These are phyloP conservation scores for Columba janthina DNA, from an alignment of 2,113 vertebrate species.

Conservation along the genomic window DNA sequence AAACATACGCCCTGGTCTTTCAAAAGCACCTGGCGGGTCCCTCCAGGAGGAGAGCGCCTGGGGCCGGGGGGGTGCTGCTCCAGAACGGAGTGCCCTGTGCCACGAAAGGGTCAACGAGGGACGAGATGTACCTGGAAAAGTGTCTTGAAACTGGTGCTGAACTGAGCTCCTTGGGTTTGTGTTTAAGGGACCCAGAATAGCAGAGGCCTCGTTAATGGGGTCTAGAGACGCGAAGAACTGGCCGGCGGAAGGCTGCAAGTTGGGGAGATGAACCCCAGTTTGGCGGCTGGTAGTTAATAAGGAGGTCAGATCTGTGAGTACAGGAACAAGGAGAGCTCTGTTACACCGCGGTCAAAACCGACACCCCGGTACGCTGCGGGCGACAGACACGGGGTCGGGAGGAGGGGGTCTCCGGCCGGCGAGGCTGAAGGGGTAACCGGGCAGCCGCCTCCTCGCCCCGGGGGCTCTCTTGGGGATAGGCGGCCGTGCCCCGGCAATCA, in stretches of 20 bases:
- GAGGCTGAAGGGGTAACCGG: not conserved
- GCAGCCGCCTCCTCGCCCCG: not conserved
- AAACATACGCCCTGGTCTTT: not conserved
- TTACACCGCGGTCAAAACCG: constrained; percentile 47
- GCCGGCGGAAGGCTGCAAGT: constrained; percentile 85
- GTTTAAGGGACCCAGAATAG: constrained; percentile 93
- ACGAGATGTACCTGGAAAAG: constrained; percentile 92
- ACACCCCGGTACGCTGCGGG: not conserved
- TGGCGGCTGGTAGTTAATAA: constrained; percentile 91
- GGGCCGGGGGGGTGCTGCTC: not conserved
- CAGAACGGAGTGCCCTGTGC: not conserved
- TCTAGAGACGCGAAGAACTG: constrained; percentile 97
- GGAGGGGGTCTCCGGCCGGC: not conserved
- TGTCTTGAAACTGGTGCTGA: constrained; percentile 99
- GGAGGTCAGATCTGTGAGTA: constrained; percentile 92
- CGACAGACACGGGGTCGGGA: not conserved
- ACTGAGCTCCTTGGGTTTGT: constrained; percentile 89
- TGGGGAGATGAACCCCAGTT: constrained; percentile 87
- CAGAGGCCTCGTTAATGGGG: constrained; percentile 90
- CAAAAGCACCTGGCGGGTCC: not conserved
- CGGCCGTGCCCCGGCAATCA: not conserved
- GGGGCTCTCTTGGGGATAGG: not conserved
- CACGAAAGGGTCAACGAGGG: not conserved
- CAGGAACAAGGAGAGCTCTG: constrained; percentile 67
- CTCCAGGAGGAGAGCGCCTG: not conserved